phyloP scores from a whole-genome alignment of 2,797 vertebrate genomes.

The Artibeus jamaicensis region DNA sequence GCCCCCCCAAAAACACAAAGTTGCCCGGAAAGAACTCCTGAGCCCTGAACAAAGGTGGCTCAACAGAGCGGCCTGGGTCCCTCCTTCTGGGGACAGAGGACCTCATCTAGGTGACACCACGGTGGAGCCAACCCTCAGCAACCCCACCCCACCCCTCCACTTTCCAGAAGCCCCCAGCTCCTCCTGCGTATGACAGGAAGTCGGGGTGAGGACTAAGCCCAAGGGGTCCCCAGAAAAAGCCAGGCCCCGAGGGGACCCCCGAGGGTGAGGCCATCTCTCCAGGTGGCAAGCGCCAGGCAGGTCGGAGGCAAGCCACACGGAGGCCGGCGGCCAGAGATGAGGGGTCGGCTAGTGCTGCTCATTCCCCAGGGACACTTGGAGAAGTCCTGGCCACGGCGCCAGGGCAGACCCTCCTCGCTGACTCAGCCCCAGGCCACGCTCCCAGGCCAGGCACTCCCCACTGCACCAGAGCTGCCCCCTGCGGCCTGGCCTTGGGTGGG shows the following conservation, averaged over 20 bases:
- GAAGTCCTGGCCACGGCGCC: background rate
- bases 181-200: background rate
- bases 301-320: background rate
- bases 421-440: slow-evolving; percentile 30
- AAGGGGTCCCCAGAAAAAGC: background rate
- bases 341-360: background rate
- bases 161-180: background rate
- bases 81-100: background rate
- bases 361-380: background rate
- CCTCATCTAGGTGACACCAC: background rate
- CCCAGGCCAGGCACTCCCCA: slow-evolving; percentile 27
- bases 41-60: background rate
- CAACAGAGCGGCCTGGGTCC: background rate
- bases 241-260: background rate
- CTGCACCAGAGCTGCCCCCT: slow-evolving; percentile 43
- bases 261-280: background rate
- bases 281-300: background rate
- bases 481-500: background rate
- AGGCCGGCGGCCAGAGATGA: too few relatives aligned
- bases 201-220: background rate
- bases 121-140: background rate
- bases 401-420: background rate
- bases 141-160: too few relatives aligned
- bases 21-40: background rate
- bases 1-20: background rate